These are phyloP conservation scores for Aptenodytes patagonicus DNA, from an alignment of 2,113 vertebrate genomes.

Conservation along the genomic window DNA sequence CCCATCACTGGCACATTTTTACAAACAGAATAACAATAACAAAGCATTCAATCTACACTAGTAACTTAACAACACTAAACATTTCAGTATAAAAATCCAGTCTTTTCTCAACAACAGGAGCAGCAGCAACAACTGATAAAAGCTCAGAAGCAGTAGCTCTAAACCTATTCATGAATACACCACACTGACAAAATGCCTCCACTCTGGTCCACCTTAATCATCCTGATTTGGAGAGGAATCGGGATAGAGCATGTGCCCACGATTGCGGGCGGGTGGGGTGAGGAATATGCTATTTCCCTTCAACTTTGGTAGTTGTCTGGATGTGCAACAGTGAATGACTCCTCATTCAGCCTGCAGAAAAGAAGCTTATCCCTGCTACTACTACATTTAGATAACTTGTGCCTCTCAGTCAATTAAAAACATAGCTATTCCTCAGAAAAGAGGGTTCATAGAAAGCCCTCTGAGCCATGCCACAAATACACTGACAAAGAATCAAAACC, in stretches of 20 bases:
- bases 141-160: background rate
- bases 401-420: background rate
- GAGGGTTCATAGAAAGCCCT: background rate
- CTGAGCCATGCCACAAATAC: background rate
- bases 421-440: background rate
- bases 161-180: background rate
- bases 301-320: background rate
- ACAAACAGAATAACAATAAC: background rate
- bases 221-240: background rate
- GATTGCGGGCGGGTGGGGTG: fast-evolving
- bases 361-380: background rate
- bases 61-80: background rate
- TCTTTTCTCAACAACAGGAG: background rate
- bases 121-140: background rate
- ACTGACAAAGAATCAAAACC: background rate
- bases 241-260: fast-evolving
- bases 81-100: background rate
- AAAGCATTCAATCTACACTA: background rate
- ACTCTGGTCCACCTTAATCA: background rate
- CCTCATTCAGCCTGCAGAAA: background rate
- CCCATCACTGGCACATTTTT: background rate
- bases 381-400: background rate
- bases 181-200: background rate
- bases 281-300: background rate
- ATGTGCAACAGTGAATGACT: background rate